Conservation (phyloP, 2,113 vertebrate genomes). For the Bos javanicus region DNA sequence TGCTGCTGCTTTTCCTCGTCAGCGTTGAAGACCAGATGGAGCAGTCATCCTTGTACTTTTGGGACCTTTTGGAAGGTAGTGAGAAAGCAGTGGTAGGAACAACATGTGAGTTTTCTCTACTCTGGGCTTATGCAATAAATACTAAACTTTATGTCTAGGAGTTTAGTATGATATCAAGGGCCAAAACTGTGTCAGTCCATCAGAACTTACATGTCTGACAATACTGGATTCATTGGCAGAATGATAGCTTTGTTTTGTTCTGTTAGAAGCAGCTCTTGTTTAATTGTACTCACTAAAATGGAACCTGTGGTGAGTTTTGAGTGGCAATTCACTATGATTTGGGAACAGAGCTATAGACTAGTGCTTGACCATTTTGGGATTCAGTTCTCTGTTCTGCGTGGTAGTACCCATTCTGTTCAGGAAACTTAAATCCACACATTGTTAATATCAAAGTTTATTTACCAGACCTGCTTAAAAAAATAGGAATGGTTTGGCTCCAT, state of each 20-base stretch:
- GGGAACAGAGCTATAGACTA: not conserved
- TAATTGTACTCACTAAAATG: not conserved
- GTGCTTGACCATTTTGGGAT: not conserved
- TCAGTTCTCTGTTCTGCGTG: not conserved
- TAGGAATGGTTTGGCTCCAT: not conserved
- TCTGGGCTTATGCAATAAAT: constrained; percentile 20
- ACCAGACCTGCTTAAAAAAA: not conserved
- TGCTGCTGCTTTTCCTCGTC: constrained; percentile 66
- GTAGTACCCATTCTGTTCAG: not conserved
- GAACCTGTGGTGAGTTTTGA: not conserved
- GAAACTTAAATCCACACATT: not conserved
- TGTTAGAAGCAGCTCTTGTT: not conserved
- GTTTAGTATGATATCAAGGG: constrained; percentile 13
- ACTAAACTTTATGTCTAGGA: constrained; percentile 7
- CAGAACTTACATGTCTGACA: constrained; percentile 37
- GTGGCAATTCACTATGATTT: not conserved
- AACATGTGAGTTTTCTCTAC: constrained; percentile 87
- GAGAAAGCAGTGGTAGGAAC: constrained; percentile 93
- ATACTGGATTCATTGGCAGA: not conserved
- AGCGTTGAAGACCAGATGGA: constrained; percentile 95
- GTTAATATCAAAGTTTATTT: not conserved
- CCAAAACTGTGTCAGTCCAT: constrained; percentile 24
- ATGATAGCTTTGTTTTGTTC: constrained; percentile 10
- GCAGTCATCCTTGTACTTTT: constrained; percentile 86
- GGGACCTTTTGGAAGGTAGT: constrained; percentile 93